Base-by-base conservation (phyloP, 2,797 vertebrate species). In the Morelia viridis region DNA sequence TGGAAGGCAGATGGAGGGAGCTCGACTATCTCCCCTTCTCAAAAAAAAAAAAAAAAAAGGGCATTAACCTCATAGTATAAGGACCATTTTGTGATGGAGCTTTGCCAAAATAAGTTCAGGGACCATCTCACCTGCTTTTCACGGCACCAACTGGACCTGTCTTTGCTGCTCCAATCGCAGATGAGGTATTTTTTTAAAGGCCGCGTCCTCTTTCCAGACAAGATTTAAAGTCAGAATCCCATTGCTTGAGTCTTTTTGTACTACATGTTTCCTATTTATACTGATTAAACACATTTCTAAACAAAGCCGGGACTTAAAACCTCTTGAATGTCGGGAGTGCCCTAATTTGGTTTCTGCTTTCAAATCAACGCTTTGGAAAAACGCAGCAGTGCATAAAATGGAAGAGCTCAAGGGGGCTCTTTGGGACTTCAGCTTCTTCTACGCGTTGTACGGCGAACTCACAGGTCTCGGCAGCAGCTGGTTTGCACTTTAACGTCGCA, bases 181-280 rank as follows among this genome's bases (percentile, higher is more conserved):
- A 41, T 0, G 10, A 89, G 80, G 1, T 80, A 46, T n/a, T 1
- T 28, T 24, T 92, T 46, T 31, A 26, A 26, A 57, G 50, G 17
- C n/a, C 68, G 93, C 93, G 91, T 92, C 56, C 90, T 6, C 93
- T 93, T 94, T n/a, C 90, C 91, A 65, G 90, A 84, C 71, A 2
- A 46, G 53, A 91, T 94, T 95, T 95, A 92, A 93, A 46, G 91
- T 91, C 93, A 83, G 84, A 94, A 94, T 96, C 96, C 95, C 96
- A 94, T 93, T 91, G 92, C 93, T 97, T 92, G 93, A 91, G 95
- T 96, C 96, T 96, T 93, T 98, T 97, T 97, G 97, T 97, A 98
- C 96, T 91, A 65, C 58, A 93, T 94, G 96, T 97, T 96, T 96
- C 96, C 96, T 98, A 98, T 98, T 98, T 98, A 98, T 98, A 98